Evolutionary conservation across 2,113 vertebrate species (phyloP).

Genomic region (Turdus rufiventris): DNA sequence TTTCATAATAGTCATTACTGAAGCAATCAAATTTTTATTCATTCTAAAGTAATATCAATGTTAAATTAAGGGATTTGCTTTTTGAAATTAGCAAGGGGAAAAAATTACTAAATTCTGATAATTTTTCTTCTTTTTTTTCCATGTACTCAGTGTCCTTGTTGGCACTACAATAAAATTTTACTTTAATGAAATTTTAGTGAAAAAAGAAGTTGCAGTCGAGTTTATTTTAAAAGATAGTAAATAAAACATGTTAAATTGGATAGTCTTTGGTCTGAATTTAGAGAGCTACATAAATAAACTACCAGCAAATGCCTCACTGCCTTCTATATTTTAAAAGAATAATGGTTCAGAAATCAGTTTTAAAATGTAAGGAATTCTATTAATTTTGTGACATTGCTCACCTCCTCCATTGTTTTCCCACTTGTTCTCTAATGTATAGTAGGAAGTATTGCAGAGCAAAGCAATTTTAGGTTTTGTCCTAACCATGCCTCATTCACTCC

Average conservation of each 20-base stretch:
- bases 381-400: background rate
- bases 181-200: background rate
- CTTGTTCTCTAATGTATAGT: background rate
- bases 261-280: background rate
- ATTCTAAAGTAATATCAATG: background rate
- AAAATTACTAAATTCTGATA: background rate
- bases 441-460: background rate
- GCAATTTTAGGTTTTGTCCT: background rate
- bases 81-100: background rate
- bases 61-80: background rate
- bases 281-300: background rate
- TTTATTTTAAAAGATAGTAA: background rate
- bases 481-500: background rate
- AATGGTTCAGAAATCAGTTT: background rate
- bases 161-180: background rate
- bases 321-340: background rate
- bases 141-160: background rate
- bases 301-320: background rate
- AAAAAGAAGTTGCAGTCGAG: background rate
- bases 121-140: background rate
- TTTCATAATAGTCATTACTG: background rate
- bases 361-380: background rate
- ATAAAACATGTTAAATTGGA: background rate
- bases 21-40: background rate
- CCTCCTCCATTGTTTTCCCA: background rate